Base-by-base conservation (phyloP, 2,888 invertebrate genomes). In the Polyommatus iphigenia region DNA sequence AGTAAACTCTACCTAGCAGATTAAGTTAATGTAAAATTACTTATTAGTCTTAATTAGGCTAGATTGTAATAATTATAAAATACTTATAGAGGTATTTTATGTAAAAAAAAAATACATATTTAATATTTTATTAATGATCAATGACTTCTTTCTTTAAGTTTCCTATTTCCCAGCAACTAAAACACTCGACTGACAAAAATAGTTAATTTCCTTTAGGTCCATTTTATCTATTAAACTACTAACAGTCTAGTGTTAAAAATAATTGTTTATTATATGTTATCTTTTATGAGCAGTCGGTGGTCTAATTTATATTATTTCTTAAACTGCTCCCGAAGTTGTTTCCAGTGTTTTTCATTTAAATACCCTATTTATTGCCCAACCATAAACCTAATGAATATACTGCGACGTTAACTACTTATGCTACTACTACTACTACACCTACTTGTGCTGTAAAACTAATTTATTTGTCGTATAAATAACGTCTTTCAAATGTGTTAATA, bases 391-490 rank as follows among this genome's bases (percentile, higher is more conserved):
- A 73, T 73, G 50, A 46, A 73, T 50, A 46, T 46, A 46, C n/a
- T 7, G 13, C 73, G 46, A 20, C 41, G 73, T 50, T 36, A 50
- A 62, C 73, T 50, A 24, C n/a, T 72, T 32, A 32, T 72, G 36
- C n/a, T n/a, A n/a, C n/a, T n/a, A n/a, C n/a, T n/a, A n/a, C n/a
- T n/a, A n/a, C n/a, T n/a, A n/a, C n/a, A n/a, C n/a, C n/a, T n/a
- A n/a, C n/a, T n/a, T n/a, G 20, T 41, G 73, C 73, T 50, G 73
- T 73, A 24, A 73, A 73, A 73, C 73, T 46, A 73, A 73, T 73
- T 73, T 73, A 73, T 50, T 15, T 73, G 50, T 73, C 24, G 46
- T 73, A 73, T 46, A 73, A 73, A 15, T 50, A 20, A 50, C 46
- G 73, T 73, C 36, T 41, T 72, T n/a, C 4, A 36, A 71, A 59